phyloP scores from a whole-genome alignment of 2,113 vertebrate species.

The Pandion haliaetus region DNA sequence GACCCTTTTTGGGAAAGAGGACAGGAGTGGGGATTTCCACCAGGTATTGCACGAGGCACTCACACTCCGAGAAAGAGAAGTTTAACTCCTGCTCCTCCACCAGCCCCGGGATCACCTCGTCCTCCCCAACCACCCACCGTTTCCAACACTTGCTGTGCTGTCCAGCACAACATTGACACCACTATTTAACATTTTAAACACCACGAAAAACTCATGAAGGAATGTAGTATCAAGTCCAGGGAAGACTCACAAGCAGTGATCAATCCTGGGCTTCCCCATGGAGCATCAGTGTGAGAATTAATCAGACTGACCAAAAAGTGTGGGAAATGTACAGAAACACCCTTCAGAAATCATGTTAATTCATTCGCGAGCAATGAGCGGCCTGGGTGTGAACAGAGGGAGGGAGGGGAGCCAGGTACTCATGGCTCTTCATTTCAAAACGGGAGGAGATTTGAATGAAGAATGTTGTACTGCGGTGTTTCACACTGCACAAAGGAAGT shows the following conservation, averaged over 20 bases:
- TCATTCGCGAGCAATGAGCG: neutral
- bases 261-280: accelerated
- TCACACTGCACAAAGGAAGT: neutral
- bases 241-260: accelerated
- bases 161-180: neutral
- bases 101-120: neutral
- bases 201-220: accelerated
- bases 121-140: accelerated
- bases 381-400: neutral
- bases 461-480: neutral
- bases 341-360: neutral
- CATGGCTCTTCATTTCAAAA: neutral
- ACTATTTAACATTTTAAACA: accelerated
- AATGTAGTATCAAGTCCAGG: accelerated
- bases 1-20: neutral
- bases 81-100: neutral
- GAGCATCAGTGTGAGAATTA: accelerated
- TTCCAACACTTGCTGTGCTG: neutral
- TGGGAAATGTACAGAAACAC: neutral
- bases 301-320: neutral
- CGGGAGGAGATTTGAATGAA: constrained; percentile 28
- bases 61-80: accelerated
- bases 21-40: constrained; percentile 10
- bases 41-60: neutral
- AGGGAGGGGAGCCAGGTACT: neutral